Conservation (phyloP, 1,140 invertebrate genomes). For the Lasioglossum albipes region DNA sequence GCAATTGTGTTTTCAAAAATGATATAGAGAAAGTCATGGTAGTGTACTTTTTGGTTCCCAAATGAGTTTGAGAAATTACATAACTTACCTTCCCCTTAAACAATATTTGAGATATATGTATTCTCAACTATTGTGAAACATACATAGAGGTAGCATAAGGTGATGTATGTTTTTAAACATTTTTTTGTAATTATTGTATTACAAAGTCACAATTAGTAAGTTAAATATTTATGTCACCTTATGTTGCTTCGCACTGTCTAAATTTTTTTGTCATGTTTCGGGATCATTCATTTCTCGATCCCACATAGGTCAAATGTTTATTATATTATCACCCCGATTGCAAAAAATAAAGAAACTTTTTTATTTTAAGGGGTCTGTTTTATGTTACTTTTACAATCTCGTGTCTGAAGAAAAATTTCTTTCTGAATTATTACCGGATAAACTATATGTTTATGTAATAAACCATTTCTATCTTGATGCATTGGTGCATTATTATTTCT, state of each 20-base stretch:
- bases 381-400: constrained; percentile 53
- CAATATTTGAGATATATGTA: constrained; percentile 57
- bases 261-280: constrained; percentile 74
- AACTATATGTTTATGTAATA: constrained; percentile 70
- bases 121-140: constrained; percentile 55
- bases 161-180: constrained; percentile 59
- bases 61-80: constrained; percentile 34
- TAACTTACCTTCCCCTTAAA: constrained; percentile 44
- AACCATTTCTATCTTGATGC: constrained; percentile 71
- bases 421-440: constrained; percentile 53
- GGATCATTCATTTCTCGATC: constrained; percentile 78
- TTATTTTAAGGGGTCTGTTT: constrained; percentile 58
- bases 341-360: constrained; percentile 72
- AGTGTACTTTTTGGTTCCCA: constrained; percentile 1
- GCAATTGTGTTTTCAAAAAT: neutral
- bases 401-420: constrained; percentile 37
- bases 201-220: neutral
- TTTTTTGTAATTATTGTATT: neutral
- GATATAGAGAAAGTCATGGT: neutral
- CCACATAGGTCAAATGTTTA: constrained; percentile 64
- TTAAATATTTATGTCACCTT: constrained; percentile 60
- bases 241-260: constrained; percentile 77
- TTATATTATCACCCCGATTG: constrained; percentile 58
- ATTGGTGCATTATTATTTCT: constrained; percentile 76
- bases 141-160: constrained; percentile 75